Conservation (phyloP, 2,113 vertebrate genomes). For the Hippolais icterina region DNA sequence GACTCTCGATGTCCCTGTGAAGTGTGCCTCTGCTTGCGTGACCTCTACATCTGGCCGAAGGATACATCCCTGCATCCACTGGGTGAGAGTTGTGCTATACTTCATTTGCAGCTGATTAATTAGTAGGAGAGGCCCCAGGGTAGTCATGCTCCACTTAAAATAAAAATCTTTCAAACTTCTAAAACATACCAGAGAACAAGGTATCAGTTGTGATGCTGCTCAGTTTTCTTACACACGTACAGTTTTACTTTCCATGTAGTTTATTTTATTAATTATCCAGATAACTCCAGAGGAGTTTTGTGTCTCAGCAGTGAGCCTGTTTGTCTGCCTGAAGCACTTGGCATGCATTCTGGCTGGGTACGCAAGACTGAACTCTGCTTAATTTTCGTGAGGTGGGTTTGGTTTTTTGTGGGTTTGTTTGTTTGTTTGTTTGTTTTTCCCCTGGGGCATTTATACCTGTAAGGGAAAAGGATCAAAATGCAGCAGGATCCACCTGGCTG, state of each 20-base stretch:
- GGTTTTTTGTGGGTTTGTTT: too few species aligned
- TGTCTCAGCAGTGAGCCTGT: not conserved
- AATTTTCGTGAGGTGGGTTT: rapidly evolving
- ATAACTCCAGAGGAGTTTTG: not conserved
- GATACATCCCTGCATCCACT: not conserved
- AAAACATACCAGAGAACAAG: not conserved
- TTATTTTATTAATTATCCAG: not conserved
- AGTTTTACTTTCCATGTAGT: not conserved
- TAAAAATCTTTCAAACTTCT: not conserved
- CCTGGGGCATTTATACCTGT: not conserved
- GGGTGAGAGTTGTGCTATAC: not conserved
- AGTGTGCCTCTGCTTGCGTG: not conserved
- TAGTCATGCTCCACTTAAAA: not conserved
- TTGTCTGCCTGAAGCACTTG: not conserved
- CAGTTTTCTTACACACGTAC: not conserved
- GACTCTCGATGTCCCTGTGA: not conserved
- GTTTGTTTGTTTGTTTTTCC: rapidly evolving
- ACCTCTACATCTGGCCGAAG: not conserved
- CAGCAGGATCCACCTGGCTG: not conserved
- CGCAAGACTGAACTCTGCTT: not conserved
- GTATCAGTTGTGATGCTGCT: not conserved
- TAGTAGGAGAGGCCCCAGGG: not conserved
- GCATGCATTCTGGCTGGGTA: not conserved
- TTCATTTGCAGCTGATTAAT: slow-evolving; percentile 4
- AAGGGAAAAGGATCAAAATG: not conserved